Percentiles rank a stretch among this genome's conserved stretches.
Evolutionary conservation across 2,113 vertebrate genomes (phyloP).

Genomic region (Todiramphus chloris): DNA sequence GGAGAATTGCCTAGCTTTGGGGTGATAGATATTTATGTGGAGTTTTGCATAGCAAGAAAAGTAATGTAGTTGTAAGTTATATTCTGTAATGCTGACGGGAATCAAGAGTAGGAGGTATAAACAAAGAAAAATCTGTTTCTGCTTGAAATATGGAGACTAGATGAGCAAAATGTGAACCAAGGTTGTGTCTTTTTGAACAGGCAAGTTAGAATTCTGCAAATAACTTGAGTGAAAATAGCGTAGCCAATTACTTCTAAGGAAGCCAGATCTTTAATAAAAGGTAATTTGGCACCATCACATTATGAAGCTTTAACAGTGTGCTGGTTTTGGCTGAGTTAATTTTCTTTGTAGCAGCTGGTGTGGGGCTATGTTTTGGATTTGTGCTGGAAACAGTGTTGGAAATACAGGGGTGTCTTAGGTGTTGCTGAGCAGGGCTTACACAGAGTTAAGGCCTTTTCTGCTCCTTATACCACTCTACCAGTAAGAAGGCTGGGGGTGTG

Average conservation of each 20-base stretch:
- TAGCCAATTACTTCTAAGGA: conserved; percentile 3
- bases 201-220: not conserved
- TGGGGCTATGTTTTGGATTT: not conserved
- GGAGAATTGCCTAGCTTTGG: not conserved
- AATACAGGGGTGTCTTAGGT: not conserved
- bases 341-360: not conserved
- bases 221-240: not conserved
- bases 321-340: not conserved
- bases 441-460: not conserved
- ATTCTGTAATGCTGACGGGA: not conserved
- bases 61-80: not conserved
- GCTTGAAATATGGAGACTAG: not conserved
- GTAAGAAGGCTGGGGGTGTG: not conserved
- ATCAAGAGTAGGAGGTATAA: not conserved
- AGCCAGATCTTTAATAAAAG: conserved; percentile 17
- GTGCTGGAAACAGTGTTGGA: not conserved
- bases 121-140: not conserved
- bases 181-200: conserved; percentile 2
- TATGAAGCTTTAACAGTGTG: not conserved
- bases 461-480: not conserved
- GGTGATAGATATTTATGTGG: not conserved
- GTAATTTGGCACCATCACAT: not conserved
- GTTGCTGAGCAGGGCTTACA: not conserved
- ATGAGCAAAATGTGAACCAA: not conserved
- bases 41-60: not conserved